Evolutionary conservation across 2,888 invertebrate genomes (phyloP).

Genomic region (Adelognathus sp.): DNA sequence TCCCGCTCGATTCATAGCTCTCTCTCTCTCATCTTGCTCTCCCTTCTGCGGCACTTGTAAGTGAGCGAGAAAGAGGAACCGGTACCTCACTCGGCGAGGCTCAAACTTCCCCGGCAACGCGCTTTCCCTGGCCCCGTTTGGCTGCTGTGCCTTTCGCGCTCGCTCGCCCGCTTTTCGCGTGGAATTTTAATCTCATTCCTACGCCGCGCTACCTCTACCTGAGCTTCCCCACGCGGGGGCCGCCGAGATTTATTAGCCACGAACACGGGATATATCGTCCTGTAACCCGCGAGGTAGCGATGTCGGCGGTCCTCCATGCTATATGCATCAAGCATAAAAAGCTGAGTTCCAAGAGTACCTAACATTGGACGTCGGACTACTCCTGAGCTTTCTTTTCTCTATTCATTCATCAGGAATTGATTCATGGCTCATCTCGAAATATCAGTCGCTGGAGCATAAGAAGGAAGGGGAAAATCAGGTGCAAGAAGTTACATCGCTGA

Average conservation of each 20-base stretch:
- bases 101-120: conserved; percentile 50
- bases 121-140: conserved; percentile 38
- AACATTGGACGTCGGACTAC: neutral
- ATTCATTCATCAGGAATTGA: neutral
- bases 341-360: neutral
- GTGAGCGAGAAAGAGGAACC: conserved; percentile 6
- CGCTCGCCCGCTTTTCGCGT: conserved; percentile 54
- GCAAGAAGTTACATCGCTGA: no score
- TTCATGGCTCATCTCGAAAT: no score
- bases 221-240: conserved; percentile 48
- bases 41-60: conserved; percentile 10
- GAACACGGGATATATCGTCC: conserved; percentile 50
- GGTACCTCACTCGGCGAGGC: conserved; percentile 45
- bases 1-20: conserved; percentile 26
- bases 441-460: no score
- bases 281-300: conserved; percentile 7
- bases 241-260: conserved; percentile 63
- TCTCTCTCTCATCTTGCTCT: conserved; percentile 36
- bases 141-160: conserved; percentile 42
- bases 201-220: no score
- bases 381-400: neutral
- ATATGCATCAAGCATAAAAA: conserved; percentile 23
- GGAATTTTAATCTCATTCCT: conserved; percentile 66
- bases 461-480: no score
- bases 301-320: neutral